Conservation (phyloP, 1,140 invertebrate genomes). For the Rhizoglyphus robini region DNA sequence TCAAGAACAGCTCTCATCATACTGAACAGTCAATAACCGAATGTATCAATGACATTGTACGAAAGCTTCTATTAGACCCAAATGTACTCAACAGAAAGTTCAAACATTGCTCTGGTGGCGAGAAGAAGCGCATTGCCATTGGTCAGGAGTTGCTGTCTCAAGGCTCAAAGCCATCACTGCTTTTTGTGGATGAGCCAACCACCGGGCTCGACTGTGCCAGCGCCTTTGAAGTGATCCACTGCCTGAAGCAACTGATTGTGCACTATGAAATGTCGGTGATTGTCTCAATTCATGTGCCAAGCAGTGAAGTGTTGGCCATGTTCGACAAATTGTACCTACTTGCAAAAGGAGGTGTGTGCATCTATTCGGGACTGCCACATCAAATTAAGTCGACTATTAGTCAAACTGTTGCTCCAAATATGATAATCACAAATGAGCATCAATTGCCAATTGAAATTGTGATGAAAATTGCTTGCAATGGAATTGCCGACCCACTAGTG, state of each 20-base stretch:
- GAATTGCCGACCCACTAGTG: neutral
- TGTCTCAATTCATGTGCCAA: slow-evolving; percentile 19
- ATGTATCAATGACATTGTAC: neutral
- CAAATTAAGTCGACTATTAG: neutral
- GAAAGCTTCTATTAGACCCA: slow-evolving; percentile 31
- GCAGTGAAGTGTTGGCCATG: neutral
- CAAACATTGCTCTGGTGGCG: neutral
- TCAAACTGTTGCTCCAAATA: neutral
- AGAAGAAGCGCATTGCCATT: slow-evolving; percentile 1
- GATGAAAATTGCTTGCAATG: slow-evolving; percentile 2
- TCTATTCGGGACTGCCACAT: slow-evolving; percentile 13
- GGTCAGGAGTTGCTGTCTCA: slow-evolving; percentile 38
- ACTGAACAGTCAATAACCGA: neutral
- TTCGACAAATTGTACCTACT: slow-evolving; percentile 18
- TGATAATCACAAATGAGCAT: neutral
- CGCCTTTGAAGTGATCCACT: neutral
- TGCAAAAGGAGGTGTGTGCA: slow-evolving; percentile 18
- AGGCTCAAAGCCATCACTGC: slow-evolving; percentile 45
- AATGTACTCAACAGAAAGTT: slow-evolving; percentile 40
- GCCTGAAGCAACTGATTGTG: neutral
- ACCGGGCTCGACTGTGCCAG: neutral
- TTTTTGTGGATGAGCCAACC: slow-evolving; percentile 86
- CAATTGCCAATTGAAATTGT: slow-evolving; percentile 1
- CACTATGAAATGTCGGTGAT: slow-evolving; percentile 10
- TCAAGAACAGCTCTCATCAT: slow-evolving; percentile 42